Conservation (phyloP, 2,888 invertebrate species). For the Andrena fulva region DNA sequence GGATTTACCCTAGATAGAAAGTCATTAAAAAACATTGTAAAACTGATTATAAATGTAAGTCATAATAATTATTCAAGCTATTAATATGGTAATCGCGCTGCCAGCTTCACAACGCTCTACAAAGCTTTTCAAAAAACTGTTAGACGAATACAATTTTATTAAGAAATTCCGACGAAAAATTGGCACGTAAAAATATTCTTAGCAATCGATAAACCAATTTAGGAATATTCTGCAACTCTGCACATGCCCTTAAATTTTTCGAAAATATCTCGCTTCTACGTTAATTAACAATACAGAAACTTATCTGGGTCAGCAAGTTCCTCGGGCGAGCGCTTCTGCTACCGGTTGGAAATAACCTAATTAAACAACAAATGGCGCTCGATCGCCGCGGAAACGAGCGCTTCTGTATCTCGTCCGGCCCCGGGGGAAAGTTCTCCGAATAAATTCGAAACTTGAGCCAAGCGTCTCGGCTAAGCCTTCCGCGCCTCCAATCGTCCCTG, state of each 20-base stretch:
- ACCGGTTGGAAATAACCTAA: slow-evolving; percentile 1
- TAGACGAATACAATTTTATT: neutral
- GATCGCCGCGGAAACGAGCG: neutral
- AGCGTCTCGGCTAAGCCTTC: neutral
- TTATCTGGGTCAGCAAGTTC: neutral
- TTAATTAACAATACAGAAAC: neutral
- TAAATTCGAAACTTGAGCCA: slow-evolving; percentile 6
- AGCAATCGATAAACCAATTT: neutral
- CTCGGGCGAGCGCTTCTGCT: too few relatives aligned
- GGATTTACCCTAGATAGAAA: too few relatives aligned
- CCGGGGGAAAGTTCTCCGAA: neutral
- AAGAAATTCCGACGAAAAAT: neutral
- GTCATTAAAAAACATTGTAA: neutral
- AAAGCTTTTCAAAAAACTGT: neutral
- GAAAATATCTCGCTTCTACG: neutral
- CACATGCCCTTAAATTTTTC: neutral
- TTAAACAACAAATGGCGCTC: slow-evolving; percentile 5
- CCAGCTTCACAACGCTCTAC: neutral
- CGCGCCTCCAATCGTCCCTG: slow-evolving; percentile 12
- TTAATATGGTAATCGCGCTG: neutral
- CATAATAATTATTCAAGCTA: neutral
- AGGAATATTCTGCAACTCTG: neutral
- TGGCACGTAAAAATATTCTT: neutral
- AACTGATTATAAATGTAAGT: neutral
- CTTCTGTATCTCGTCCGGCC: neutral